A percentile compares a stretch with the other conserved stretches of the same genome.
These are phyloP conservation scores for Carassius carassius DNA, from an alignment of 2,113 vertebrate species.

Conservation along the genomic window DNA sequence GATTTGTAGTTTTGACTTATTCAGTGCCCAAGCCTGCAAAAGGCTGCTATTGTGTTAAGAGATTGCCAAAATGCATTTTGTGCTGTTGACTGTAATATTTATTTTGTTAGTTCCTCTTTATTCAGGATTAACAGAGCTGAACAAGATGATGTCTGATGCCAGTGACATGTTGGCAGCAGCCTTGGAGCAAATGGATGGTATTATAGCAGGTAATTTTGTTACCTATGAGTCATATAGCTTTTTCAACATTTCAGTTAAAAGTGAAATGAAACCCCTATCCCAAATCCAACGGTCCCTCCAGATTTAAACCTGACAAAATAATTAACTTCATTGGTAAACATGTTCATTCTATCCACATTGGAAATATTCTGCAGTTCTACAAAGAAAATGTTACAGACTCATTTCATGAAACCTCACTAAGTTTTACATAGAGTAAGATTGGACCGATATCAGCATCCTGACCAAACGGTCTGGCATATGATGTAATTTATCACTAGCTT, in stretches of 20 bases:
- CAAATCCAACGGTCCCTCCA: background rate
- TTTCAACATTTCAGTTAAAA: background rate
- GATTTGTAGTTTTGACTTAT: too few relatives aligned
- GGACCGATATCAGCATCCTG: background rate
- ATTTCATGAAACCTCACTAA: background rate
- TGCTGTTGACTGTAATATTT: background rate
- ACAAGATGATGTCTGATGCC: slow-evolving; percentile 94
- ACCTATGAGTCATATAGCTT: background rate
- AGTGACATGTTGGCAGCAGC: slow-evolving; percentile 98
- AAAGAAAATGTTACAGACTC: background rate
- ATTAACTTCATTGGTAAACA: background rate
- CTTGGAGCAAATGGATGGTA: slow-evolving; percentile 99
- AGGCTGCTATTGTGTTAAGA: background rate
- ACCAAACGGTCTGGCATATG: slow-evolving; percentile 40
- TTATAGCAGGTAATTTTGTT: slow-evolving; percentile 87
- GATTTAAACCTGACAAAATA: background rate
- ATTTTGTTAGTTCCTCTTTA: slow-evolving; percentile 13
- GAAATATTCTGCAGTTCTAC: background rate
- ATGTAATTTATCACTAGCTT: slow-evolving; percentile 48
- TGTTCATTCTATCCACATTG: background rate
- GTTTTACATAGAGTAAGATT: slow-evolving; percentile 32
- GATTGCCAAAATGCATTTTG: too few relatives aligned
- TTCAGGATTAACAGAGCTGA: slow-evolving; percentile 63
- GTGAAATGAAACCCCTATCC: background rate
- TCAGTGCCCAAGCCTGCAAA: background rate